phyloP scores from a whole-genome alignment of 2,797 vertebrate species.

The Myotis vivesi region DNA sequence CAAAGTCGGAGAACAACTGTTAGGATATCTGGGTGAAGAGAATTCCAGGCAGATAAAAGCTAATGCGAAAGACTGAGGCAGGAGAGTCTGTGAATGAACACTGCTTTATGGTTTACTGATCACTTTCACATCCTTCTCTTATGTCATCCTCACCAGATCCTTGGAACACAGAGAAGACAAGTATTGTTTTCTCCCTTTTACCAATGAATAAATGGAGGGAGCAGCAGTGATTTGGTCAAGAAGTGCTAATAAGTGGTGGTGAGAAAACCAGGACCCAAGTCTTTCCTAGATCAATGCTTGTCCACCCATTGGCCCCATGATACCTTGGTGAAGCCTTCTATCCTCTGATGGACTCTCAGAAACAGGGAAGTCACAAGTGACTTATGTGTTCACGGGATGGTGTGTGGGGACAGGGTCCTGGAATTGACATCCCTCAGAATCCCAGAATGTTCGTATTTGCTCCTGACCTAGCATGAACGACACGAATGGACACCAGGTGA shows the following conservation, averaged over 20 bases:
- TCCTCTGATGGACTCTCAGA: background rate
- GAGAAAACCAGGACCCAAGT: background rate
- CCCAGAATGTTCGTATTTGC: background rate
- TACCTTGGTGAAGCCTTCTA: constrained; percentile 44
- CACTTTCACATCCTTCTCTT: background rate
- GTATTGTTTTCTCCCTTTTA: background rate
- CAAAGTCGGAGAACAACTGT: background rate
- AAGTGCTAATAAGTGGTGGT: background rate
- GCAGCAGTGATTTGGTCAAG: background rate
- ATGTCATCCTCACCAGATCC: background rate
- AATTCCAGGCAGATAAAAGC: background rate
- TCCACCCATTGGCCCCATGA: too few species aligned
- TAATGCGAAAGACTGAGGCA: background rate
- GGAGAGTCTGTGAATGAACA: background rate
- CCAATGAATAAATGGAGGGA: background rate
- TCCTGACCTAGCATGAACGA: background rate
- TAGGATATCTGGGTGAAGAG: background rate
- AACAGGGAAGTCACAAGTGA: background rate
- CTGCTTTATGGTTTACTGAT: background rate
- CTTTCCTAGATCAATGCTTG: background rate
- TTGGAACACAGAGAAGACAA: background rate
- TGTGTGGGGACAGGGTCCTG: background rate
- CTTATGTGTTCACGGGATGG: accelerated
- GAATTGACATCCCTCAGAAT: background rate
- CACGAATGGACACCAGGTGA: background rate